Conservation (phyloP, 2,797 vertebrate species). For the Natrix natrix region DNA sequence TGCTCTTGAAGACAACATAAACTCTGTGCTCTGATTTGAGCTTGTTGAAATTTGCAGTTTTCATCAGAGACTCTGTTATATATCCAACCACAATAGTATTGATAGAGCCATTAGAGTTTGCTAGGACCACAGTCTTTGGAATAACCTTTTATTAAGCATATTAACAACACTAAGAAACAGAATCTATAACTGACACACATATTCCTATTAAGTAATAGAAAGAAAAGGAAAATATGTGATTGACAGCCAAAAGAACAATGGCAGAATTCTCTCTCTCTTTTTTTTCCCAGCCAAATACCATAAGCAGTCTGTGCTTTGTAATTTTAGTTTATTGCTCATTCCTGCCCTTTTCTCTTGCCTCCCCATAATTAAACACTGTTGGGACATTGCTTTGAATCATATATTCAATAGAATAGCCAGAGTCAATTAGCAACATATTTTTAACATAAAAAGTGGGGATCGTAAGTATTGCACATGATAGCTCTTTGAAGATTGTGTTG, state of each 20-base stretch:
- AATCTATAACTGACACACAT: neutral
- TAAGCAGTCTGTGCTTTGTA: slow-evolving; percentile 39
- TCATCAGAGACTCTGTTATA: neutral
- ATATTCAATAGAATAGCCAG: neutral
- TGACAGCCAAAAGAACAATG: neutral
- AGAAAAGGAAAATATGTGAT: slow-evolving; percentile 42
- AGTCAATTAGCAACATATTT: neutral
- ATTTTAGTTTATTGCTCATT: slow-evolving; percentile 35
- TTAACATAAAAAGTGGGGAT: neutral
- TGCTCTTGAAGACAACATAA: neutral
- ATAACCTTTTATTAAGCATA: neutral
- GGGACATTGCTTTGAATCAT: neutral
- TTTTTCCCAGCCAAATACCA: slow-evolving; percentile 40
- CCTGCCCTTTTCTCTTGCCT: neutral
- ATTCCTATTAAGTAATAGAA: neutral
- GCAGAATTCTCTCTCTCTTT: slow-evolving; percentile 48
- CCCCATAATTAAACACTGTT: slow-evolving; percentile 20
- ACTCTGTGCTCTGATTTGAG: neutral
- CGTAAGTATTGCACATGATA: neutral
- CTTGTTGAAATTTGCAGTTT: neutral
- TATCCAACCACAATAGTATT: neutral
- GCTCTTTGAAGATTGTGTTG: neutral
- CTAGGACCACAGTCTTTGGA: neutral
- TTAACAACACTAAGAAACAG: neutral
- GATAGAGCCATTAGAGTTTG: neutral